Evolutionary conservation across 1,140 invertebrate species (phyloP).

Genomic region (Mesaphorura yosii): DNA sequence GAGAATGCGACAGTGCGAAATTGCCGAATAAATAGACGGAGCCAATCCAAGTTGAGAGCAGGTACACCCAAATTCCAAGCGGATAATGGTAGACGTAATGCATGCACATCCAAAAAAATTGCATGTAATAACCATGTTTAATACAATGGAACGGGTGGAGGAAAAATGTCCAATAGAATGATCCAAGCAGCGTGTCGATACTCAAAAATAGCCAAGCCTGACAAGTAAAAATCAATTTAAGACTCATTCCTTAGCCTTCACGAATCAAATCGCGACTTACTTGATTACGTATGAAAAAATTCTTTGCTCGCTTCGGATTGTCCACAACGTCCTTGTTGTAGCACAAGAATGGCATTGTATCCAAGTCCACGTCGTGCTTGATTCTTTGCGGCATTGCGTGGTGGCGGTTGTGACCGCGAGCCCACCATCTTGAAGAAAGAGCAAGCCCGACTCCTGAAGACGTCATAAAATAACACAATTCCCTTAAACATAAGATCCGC

Average conservation of each 20-base stretch:
- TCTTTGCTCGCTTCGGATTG: conserved; percentile 5
- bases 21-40: conserved; percentile 21
- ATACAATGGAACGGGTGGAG: conserved; percentile 11
- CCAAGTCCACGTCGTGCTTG: conserved; percentile 17
- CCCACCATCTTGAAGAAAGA: conserved; percentile 6
- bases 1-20: conserved; percentile 18
- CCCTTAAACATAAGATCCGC: neutral
- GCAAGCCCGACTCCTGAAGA: conserved; percentile 3
- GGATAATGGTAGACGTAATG: conserved; percentile 18
- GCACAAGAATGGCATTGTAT: conserved; percentile 12
- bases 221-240: conserved; percentile 1
- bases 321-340: conserved; percentile 13
- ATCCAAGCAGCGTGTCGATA: conserved; percentile 17
- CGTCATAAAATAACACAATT: neutral
- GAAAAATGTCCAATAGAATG: conserved; percentile 15
- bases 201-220: conserved; percentile 15
- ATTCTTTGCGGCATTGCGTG: conserved; percentile 20
- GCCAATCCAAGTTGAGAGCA: conserved; percentile 13
- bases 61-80: conserved; percentile 14
- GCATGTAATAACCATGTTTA: conserved; percentile 14
- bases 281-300: neutral
- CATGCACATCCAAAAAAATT: conserved; percentile 14
- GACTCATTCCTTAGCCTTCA: neutral
- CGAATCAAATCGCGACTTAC: neutral
- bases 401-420: conserved; percentile 6